phyloP scores from a whole-genome alignment of 2,797 vertebrate genomes.

The Gastrophryne carolinensis region DNA sequence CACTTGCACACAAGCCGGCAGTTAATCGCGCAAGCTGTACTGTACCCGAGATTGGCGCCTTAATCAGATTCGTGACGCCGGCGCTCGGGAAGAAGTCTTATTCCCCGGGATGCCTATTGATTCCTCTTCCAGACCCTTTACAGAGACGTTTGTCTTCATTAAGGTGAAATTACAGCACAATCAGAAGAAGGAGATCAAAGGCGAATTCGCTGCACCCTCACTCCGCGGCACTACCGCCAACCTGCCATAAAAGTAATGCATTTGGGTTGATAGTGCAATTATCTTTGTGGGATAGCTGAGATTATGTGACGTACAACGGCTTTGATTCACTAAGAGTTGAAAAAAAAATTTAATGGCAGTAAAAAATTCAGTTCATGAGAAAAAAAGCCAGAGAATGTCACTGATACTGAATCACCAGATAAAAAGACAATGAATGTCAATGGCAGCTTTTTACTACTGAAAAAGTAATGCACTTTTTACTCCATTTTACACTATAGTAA shows the following conservation, averaged over 20 bases:
- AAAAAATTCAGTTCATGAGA: too few relatives aligned
- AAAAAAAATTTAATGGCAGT: too few relatives aligned
- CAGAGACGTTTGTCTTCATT: slow-evolving; percentile 11
- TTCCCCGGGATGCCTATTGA: slow-evolving; percentile 14
- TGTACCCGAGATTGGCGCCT: not conserved
- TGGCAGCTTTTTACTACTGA: too few relatives aligned
- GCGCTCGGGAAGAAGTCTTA: not conserved
- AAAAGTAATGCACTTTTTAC: too few relatives aligned
- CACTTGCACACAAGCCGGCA: not conserved
- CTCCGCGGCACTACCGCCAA: too few relatives aligned
- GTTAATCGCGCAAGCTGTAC: slow-evolving; percentile 19
- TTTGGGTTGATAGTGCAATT: not conserved
- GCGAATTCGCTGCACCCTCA: too few relatives aligned
- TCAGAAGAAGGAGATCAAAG: not conserved
- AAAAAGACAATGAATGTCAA: too few relatives aligned
- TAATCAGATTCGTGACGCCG: slow-evolving; percentile 12
- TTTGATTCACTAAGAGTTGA: too few relatives aligned
- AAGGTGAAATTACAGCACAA: not conserved
- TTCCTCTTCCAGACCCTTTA: slow-evolving; percentile 6
- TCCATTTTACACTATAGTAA: too few relatives aligned
- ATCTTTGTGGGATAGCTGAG: not conserved
- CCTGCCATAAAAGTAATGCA: not conserved
- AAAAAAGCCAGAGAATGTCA: too few relatives aligned
- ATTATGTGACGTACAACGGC: too few relatives aligned
- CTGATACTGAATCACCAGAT: too few relatives aligned